Evolutionary conservation across 1,140 invertebrate genomes (phyloP).

Genomic region (Steinernema feltiae): DNA sequence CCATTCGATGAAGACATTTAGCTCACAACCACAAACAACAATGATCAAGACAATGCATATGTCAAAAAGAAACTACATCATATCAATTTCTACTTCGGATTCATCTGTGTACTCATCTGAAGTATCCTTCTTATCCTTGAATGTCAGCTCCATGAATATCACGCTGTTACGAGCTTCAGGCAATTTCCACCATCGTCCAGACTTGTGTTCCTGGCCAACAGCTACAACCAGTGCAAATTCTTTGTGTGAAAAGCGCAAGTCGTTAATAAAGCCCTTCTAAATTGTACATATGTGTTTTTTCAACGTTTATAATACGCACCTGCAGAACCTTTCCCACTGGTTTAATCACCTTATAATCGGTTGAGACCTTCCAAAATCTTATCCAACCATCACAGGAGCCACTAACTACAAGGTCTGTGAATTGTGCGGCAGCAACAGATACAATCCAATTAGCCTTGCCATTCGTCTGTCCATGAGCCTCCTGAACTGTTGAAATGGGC

Average conservation of each 20-base stretch:
- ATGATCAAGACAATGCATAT: too few relatives aligned
- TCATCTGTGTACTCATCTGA: background rate
- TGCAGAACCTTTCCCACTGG: background rate
- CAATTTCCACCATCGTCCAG: slow-evolving; percentile 80
- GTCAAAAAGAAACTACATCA: too few relatives aligned
- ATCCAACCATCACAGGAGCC: background rate
- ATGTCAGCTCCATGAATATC: slow-evolving; percentile 59
- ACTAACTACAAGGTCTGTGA: background rate
- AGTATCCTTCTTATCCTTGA: background rate
- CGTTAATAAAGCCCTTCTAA: slow-evolving; percentile 81
- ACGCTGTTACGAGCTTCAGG: slow-evolving; percentile 76
- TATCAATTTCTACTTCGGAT: too few relatives aligned
- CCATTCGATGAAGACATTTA: too few relatives aligned
- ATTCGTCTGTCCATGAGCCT: slow-evolving; percentile 17
- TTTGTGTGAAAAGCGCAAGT: slow-evolving; percentile 73
- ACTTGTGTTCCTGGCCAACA: slow-evolving; percentile 81
- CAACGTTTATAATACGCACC: background rate
- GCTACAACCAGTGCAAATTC: slow-evolving; percentile 75
- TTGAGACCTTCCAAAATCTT: background rate
- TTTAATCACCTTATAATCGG: background rate
- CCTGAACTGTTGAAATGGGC: slow-evolving; percentile 16
- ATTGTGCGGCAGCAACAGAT: slow-evolving; percentile 13
- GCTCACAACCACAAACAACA: too few relatives aligned
- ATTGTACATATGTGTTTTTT: slow-evolving; percentile 21
- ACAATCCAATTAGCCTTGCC: slow-evolving; percentile 30